These are phyloP conservation scores for Hippocampus comes DNA, from an alignment of 2,113 vertebrate genomes.

Conservation along the genomic window DNA sequence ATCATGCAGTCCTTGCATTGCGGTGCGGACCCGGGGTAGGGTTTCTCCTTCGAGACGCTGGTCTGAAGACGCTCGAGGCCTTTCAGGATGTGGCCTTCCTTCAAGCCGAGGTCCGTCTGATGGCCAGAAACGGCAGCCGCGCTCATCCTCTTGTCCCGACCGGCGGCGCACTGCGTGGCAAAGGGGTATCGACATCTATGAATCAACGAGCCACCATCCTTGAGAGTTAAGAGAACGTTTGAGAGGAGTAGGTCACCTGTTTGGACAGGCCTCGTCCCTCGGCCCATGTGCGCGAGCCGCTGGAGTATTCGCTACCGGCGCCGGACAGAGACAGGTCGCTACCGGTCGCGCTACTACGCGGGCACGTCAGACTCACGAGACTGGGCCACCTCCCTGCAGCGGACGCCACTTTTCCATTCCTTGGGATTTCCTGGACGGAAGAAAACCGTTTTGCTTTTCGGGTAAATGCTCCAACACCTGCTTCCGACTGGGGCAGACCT, in stretches of 20 bases:
- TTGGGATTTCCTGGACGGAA: constrained; percentile 77
- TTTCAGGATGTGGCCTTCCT: constrained; percentile 85
- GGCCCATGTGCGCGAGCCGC: constrained; percentile 84
- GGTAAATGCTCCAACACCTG: not conserved
- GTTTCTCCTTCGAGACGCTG: constrained; percentile 74
- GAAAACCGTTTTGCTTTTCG: not conserved
- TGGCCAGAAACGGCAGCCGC: constrained; percentile 78
- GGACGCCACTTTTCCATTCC: constrained; percentile 75
- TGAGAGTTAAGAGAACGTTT: not conserved
- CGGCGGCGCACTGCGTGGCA: constrained; percentile 72
- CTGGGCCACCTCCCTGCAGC: constrained; percentile 75
- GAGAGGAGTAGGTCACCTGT: constrained; percentile 65
- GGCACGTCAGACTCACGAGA: constrained; percentile 75
- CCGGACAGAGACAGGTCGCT: constrained; percentile 86
- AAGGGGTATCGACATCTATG: constrained; percentile 1
- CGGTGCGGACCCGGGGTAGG: constrained; percentile 76
- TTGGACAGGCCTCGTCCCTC: constrained; percentile 74
- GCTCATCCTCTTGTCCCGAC: constrained; percentile 83
- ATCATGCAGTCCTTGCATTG: constrained; percentile 91
- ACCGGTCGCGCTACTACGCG: constrained; percentile 81
- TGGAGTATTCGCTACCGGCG: constrained; percentile 86
- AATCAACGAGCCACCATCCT: not conserved
- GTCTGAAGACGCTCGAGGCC: constrained; percentile 86
- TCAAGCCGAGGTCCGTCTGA: constrained; percentile 80
- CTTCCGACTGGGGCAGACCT: not conserved